Evolutionary conservation across 2,113 vertebrate genomes (phyloP).

Genomic region (Mesocricetus auratus): DNA sequence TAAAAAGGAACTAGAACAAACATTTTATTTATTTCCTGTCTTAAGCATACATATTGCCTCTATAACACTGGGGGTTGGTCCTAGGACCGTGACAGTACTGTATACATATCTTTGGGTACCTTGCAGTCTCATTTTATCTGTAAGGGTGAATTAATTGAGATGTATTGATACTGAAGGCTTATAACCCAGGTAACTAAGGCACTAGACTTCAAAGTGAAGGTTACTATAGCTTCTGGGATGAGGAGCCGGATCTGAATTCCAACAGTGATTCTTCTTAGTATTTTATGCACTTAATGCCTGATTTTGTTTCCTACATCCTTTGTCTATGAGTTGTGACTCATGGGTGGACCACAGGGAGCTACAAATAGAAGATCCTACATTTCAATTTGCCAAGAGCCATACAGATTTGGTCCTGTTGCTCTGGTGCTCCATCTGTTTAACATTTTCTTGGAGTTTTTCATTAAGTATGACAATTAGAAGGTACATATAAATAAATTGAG

Average conservation of each 20-base stretch:
- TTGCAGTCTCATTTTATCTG: neutral
- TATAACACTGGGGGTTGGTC: neutral
- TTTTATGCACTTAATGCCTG: neutral
- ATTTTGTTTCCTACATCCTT: neutral
- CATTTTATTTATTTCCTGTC: neutral
- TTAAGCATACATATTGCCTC: neutral
- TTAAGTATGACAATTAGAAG: neutral
- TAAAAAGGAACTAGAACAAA: neutral
- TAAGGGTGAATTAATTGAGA: neutral
- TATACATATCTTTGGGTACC: neutral
- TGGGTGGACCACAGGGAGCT: fast-evolving
- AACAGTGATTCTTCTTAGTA: neutral
- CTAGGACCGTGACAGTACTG: neutral
- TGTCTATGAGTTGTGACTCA: neutral
- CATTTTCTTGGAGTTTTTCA: neutral
- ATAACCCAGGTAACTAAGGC: neutral
- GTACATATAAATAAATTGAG: neutral
- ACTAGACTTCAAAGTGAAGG: neutral
- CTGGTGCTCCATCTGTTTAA: neutral
- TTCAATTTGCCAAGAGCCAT: neutral
- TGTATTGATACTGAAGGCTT: neutral
- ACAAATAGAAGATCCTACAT: neutral
- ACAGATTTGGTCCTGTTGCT: neutral
- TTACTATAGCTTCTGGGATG: neutral
- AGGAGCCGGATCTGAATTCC: neutral